Percentiles rank a stretch among this genome's conserved stretches.
Conservation (phyloP, 2,888 invertebrate genomes). For the Synergus laeviventris region DNA sequence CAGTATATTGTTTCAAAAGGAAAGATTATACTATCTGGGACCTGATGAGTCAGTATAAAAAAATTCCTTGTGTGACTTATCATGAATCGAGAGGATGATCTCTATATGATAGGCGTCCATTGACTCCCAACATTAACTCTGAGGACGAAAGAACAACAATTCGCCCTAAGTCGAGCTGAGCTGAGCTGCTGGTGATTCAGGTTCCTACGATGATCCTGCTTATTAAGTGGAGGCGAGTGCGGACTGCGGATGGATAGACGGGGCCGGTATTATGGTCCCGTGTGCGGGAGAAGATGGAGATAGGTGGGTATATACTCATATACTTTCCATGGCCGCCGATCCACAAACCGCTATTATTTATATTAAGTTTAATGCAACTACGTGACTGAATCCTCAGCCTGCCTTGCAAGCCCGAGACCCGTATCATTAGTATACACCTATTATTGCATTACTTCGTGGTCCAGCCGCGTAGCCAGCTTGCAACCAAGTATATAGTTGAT, state of each 20-base stretch:
- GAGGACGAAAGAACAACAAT: slow-evolving; percentile 49
- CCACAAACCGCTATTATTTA: slow-evolving; percentile 76
- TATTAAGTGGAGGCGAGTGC: slow-evolving; percentile 75
- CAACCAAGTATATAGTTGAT: slow-evolving; percentile 22
- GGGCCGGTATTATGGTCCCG: slow-evolving; percentile 69
- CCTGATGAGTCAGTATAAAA: too few relatives aligned
- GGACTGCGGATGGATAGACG: slow-evolving; percentile 57
- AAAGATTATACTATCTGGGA: too few relatives aligned
- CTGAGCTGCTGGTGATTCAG: slow-evolving; percentile 70
- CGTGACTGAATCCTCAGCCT: slow-evolving; percentile 74
- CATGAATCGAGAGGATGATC: not conserved
- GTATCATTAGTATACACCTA: slow-evolving; percentile 76
- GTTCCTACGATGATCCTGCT: slow-evolving; percentile 71
- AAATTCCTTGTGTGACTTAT: not conserved
- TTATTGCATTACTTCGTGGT: slow-evolving; percentile 74
- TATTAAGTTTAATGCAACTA: slow-evolving; percentile 77
- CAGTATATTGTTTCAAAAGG: too few relatives aligned
- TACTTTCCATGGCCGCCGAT: slow-evolving; percentile 54
- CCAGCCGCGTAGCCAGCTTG: slow-evolving; percentile 44
- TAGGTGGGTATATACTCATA: slow-evolving; percentile 67
- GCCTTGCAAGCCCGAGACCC: slow-evolving; percentile 61
- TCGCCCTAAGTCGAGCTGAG: slow-evolving; percentile 40
- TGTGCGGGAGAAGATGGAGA: slow-evolving; percentile 70
- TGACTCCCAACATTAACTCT: slow-evolving; percentile 42
- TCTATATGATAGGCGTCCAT: not conserved